Base-by-base conservation (phyloP, 1,140 invertebrate genomes). In the Drosophila ironensis region DNA sequence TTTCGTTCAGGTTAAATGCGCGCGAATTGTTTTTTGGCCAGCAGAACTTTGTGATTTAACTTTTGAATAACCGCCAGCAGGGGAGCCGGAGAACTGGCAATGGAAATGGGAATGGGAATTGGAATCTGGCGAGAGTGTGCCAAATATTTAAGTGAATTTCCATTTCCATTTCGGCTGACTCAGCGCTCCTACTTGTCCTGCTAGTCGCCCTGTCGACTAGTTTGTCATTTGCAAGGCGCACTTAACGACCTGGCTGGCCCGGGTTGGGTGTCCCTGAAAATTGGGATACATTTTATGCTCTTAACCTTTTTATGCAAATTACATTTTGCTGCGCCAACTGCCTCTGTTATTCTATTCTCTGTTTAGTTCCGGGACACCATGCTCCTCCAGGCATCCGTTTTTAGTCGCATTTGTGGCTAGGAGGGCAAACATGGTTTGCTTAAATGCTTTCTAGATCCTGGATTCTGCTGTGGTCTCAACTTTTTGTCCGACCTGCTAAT, bases 291-390 rank as follows among this genome's bases (percentile, higher is more conserved):
- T 69, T 78, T 72, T 54, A 68, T 77, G 72, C 48, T 54, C 41
- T 42, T 78, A 78, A 84, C 78, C 78, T 86, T 86, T 84, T 84
- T 84, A 86, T 84, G 78, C 78, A 84, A 84, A 84, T 86, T 71
- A 68, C 71, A 37, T 53, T 52, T 74, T 22, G 11, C 30, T 33
- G 30, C 33, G 14, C 33, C 33, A 37, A 16, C 33, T 16, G 12
- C 8, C 33, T 37, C 33, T 37, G 33, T 12, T 22, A 3, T 5
- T 22, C 2, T n/a, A 44, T 45, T 22, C 19, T 44, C 12, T 38
- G 37, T 33, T 6, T 19, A 22, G 12, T 28, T 27, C 51, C 37
- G 38, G 56, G 8, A 16, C n/a, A 9, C 41, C 35, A n/a, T 9
- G 4, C 14, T 22, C 7, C 25, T n/a, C n/a, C n/a, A n/a, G n/a